Evolutionary conservation across 2,888 invertebrate genomes (phyloP).

Genomic region (Spodoptera exigua): DNA sequence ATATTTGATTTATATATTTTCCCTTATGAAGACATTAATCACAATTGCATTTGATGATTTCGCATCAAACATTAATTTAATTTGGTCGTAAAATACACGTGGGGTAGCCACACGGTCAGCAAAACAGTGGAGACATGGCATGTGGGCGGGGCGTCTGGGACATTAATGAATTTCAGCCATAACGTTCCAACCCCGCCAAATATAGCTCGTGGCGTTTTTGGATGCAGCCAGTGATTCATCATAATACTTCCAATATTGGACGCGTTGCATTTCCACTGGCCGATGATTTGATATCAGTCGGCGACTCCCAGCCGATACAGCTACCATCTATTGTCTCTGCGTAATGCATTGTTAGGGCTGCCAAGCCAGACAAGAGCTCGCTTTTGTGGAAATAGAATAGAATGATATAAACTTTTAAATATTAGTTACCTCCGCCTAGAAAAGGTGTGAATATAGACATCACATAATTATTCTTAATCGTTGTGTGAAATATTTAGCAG

Average conservation of each 20-base stretch:
- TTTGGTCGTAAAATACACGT: constrained; percentile 4
- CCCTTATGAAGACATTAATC: no score
- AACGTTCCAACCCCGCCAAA: constrained; percentile 42
- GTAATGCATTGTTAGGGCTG: constrained; percentile 59
- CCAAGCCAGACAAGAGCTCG: background rate
- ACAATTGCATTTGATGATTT: constrained; percentile 6
- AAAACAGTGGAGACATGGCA: constrained; percentile 3
- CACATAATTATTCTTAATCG: constrained; percentile 46
- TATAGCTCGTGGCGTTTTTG: constrained; percentile 41
- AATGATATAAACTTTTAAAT: no score
- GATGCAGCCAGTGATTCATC: constrained; percentile 60
- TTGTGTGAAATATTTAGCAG: constrained; percentile 50
- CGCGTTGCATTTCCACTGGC: constrained; percentile 67
- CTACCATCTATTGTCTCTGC: constrained; percentile 66
- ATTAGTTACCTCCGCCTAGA: constrained; percentile 6
- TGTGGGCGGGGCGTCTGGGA: constrained; percentile 41
- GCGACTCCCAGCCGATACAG: constrained; percentile 58
- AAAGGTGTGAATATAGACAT: constrained; percentile 27
- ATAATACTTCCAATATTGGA: constrained; percentile 62
- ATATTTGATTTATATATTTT: no score
- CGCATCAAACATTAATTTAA: constrained; percentile 1
- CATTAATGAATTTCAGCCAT: constrained; percentile 43
- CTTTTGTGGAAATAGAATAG: constrained; percentile 10
- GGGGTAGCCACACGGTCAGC: constrained; percentile 16
- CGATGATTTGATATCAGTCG: constrained; percentile 67